Percentiles rank a stretch among this genome's conserved stretches.
phyloP scores from a whole-genome alignment of 2,113 vertebrate genomes.

The Centropus unirufus region DNA sequence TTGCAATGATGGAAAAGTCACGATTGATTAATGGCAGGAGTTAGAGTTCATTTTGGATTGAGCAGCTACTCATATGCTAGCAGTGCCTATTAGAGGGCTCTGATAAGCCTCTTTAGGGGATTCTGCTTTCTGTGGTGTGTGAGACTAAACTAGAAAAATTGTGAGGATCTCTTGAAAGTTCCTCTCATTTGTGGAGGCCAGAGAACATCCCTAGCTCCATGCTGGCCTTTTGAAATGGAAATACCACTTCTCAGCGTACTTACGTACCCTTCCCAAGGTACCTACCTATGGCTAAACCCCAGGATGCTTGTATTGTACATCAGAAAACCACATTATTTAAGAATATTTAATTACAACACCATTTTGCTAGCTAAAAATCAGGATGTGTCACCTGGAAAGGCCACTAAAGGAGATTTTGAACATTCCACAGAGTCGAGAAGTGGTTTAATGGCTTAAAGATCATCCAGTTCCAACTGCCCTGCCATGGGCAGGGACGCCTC shows the following conservation, averaged over 20 bases:
- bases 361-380: neutral
- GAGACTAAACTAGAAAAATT: neutral
- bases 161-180: neutral
- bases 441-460: no score
- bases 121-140: neutral
- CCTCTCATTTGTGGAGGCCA: neutral
- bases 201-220: neutral
- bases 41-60: neutral
- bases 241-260: neutral
- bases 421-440: neutral
- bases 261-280: neutral
- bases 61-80: neutral
- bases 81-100: neutral
- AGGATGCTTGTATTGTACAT: neutral
- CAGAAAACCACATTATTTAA: neutral
- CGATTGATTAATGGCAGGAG: neutral
- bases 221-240: neutral
- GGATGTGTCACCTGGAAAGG: neutral
- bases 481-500: no score
- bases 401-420: neutral
- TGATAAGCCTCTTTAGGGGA: neutral
- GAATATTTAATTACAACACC: neutral
- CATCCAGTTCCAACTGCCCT: no score
- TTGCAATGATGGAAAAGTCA: neutral
- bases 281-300: neutral